These are phyloP conservation scores for Liopterus haemorrhoidalis DNA, from an alignment of 2,888 invertebrate genomes.

Conservation along the genomic window DNA sequence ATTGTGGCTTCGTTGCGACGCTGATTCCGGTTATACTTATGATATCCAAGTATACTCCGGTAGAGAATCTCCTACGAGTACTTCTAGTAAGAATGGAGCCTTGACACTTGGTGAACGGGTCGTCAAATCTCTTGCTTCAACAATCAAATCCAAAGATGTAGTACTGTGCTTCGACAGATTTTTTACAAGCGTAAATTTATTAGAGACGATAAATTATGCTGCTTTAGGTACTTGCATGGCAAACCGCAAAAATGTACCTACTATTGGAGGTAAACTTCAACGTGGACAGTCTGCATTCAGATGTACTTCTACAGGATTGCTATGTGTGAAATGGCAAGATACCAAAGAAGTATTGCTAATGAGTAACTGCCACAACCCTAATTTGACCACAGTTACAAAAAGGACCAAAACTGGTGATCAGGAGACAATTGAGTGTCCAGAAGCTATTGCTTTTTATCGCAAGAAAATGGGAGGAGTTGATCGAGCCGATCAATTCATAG, in stretches of 20 bases:
- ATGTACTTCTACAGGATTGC: conserved; percentile 9
- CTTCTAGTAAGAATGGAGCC: conserved; percentile 30
- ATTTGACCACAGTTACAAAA: conserved; percentile 13
- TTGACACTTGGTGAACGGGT: conserved; percentile 31
- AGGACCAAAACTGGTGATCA: conserved; percentile 15
- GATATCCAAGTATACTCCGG: conserved; percentile 33
- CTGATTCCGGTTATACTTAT: conserved; percentile 31
- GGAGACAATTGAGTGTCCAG: conserved; percentile 17
- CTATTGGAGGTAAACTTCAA: conserved; percentile 14
- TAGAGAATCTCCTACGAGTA: conserved; percentile 25
- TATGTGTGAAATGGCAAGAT: conserved; percentile 19
- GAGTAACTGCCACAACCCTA: conserved; percentile 19
- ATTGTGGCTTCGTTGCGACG: conserved; percentile 30
- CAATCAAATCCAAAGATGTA: conserved; percentile 15
- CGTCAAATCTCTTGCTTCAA: conserved; percentile 22
- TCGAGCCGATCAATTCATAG: conserved; percentile 20
- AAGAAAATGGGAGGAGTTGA: conserved; percentile 25
- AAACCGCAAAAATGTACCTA: conserved; percentile 19
- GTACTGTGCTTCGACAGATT: conserved; percentile 22
- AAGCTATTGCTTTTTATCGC: conserved; percentile 15
- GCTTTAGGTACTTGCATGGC: conserved; percentile 20
- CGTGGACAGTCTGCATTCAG: conserved; percentile 14
- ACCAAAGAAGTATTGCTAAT: conserved; percentile 21
- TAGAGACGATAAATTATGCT: conserved; percentile 19
- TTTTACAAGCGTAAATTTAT: conserved; percentile 18